Percentiles rank a stretch among this genome's conserved stretches.
These are phyloP conservation scores for Chrysotoxum bicinctum DNA, from an alignment of 2,888 invertebrate species.

Conservation along the genomic window DNA sequence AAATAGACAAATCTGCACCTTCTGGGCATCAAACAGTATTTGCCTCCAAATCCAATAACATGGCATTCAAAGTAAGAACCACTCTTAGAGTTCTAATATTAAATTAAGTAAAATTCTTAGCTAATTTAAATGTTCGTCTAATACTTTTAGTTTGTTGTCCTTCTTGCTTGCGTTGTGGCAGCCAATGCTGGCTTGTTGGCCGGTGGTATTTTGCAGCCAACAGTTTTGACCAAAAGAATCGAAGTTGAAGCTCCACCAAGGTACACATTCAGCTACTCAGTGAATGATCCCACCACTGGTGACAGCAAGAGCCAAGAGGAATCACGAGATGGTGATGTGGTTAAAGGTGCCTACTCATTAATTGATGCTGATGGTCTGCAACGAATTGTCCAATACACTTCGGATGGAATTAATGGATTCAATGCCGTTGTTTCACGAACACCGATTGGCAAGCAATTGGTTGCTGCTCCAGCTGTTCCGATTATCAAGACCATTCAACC, in stretches of 20 bases:
- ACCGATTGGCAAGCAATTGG: conserved; percentile 63
- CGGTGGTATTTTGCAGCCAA: conserved; percentile 28
- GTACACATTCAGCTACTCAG: conserved; percentile 74
- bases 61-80: conserved; percentile 58
- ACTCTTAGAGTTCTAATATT: neutral
- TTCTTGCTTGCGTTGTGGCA: conserved; percentile 27
- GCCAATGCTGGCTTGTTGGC: conserved; percentile 22
- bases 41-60: conserved; percentile 49
- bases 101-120: neutral
- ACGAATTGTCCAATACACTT: conserved; percentile 74
- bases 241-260: conserved; percentile 56
- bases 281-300: conserved; percentile 74
- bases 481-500: conserved; percentile 59
- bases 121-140: neutral
- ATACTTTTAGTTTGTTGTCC: conserved; percentile 36
- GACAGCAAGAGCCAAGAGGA: conserved; percentile 75
- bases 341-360: conserved; percentile 74
- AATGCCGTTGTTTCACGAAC: conserved; percentile 73
- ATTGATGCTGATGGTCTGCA: conserved; percentile 74
- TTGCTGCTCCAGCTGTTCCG: conserved; percentile 48
- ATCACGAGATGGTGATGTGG: conserved; percentile 73
- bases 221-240: conserved; percentile 18
- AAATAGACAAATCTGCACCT: conserved; percentile 54
- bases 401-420: conserved; percentile 74
- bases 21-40: conserved; percentile 43